phyloP scores from a whole-genome alignment of 2,888 invertebrate species.

The Pristionchus japonicus region DNA sequence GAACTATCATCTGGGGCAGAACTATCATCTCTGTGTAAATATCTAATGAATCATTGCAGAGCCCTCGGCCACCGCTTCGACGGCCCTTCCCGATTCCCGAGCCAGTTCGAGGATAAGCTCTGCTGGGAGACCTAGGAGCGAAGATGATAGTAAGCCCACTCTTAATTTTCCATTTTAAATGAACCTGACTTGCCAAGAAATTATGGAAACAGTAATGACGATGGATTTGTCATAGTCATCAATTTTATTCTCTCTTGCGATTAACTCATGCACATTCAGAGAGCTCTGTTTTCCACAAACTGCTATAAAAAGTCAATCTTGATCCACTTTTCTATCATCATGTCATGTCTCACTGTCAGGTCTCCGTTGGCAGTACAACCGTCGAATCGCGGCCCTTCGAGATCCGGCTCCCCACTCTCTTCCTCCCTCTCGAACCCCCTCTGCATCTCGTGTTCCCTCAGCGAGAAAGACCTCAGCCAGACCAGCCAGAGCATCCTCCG shows the following conservation, averaged over 20 bases:
- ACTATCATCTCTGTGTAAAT: not conserved
- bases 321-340: not conserved
- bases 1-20: not conserved
- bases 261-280: too few species aligned
- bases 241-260: too few species aligned
- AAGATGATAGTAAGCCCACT: not conserved
- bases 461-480: conserved; percentile 10
- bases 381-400: not conserved
- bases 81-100: not conserved
- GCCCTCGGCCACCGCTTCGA: not conserved
- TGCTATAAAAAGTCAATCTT: too few species aligned
- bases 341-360: not conserved
- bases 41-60: not conserved
- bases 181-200: too few species aligned
- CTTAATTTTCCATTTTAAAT: not conserved
- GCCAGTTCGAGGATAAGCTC: not conserved
- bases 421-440: conserved; percentile 48
- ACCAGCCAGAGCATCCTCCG: not conserved
- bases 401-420: not conserved
- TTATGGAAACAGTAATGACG: too few species aligned
- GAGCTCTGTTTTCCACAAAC: too few species aligned
- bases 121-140: not conserved
- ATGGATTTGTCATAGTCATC: too few species aligned
- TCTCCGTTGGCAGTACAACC: conserved; percentile 40
- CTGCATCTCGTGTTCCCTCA: conserved; percentile 51